Evolutionary conservation across 2,113 vertebrate genomes (phyloP).

Genomic region (Oryzias javanicus): DNA sequence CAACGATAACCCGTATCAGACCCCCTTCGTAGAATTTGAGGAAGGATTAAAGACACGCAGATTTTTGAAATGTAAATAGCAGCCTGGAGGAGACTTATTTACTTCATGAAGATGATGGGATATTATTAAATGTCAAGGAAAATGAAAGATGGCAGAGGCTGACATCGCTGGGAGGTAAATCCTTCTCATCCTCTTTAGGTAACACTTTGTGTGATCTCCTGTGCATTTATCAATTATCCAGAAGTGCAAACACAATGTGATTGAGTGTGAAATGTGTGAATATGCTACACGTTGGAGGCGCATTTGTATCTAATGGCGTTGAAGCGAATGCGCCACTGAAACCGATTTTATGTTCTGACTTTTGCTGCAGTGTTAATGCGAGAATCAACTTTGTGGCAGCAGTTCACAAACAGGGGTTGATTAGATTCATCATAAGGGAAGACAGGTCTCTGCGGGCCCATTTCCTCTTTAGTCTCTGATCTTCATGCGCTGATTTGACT

Average conservation of each 20-base stretch:
- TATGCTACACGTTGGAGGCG: not conserved
- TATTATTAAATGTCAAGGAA: constrained; percentile 43
- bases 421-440: constrained; percentile 26
- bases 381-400: constrained; percentile 4
- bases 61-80: constrained; percentile 58
- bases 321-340: not conserved
- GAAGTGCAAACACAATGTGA: constrained; percentile 1
- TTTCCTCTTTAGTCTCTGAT: constrained; percentile 48
- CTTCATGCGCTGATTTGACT: constrained; percentile 48
- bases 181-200: constrained; percentile 45
- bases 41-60: constrained; percentile 42
- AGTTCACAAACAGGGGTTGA: constrained; percentile 19
- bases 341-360: constrained; percentile 4
- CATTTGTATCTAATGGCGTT: constrained; percentile 3
- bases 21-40: constrained; percentile 26
- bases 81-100: constrained; percentile 47
- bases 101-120: constrained; percentile 40
- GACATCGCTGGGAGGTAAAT: constrained; percentile 40
- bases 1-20: constrained; percentile 32
- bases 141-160: constrained; percentile 27
- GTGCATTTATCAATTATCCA: constrained; percentile 36
- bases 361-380: constrained; percentile 9
- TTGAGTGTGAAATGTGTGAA: constrained; percentile 6
- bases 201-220: constrained; percentile 27
- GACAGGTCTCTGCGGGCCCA: constrained; percentile 23